phyloP scores from a whole-genome alignment of 1,140 invertebrate species.

The Listronotus oregonensis region DNA sequence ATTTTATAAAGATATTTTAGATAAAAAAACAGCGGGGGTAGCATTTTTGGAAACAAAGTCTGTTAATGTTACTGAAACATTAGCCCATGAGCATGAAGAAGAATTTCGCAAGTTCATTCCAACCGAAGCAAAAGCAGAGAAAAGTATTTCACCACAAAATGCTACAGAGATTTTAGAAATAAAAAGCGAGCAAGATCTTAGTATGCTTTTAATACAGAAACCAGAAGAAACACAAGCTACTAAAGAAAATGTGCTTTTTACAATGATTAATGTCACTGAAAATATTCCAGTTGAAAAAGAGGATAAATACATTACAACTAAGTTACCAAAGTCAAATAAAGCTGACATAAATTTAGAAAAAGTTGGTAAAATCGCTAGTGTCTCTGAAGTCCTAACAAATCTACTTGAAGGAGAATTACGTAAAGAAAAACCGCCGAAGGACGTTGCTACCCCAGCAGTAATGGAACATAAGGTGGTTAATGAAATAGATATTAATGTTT shows the following conservation, averaged over 20 bases:
- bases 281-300: slow-evolving; percentile 34
- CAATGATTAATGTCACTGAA: slow-evolving; percentile 33
- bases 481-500: slow-evolving; percentile 5
- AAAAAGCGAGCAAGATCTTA: slow-evolving; percentile 43
- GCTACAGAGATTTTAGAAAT: slow-evolving; percentile 43
- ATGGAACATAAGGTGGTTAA: slow-evolving; percentile 18
- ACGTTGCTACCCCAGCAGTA: not conserved
- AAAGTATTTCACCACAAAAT: slow-evolving; percentile 27
- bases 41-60: slow-evolving; percentile 47
- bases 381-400: slow-evolving; percentile 11
- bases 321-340: not conserved
- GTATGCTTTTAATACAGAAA: slow-evolving; percentile 40
- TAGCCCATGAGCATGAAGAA: slow-evolving; percentile 56
- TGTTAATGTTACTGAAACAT: slow-evolving; percentile 54
- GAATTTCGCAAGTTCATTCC: slow-evolving; percentile 42
- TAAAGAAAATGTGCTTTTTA: slow-evolving; percentile 46
- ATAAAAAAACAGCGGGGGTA: slow-evolving; percentile 34
- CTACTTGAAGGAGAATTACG: slow-evolving; percentile 9
- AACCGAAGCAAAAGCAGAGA: slow-evolving; percentile 22
- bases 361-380: not conserved
- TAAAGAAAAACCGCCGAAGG: not conserved
- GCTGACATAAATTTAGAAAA: slow-evolving; percentile 28
- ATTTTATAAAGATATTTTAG: slow-evolving; percentile 34
- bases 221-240: slow-evolving; percentile 44
- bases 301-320: slow-evolving; percentile 10